A percentile compares a stretch with the other conserved stretches of the same genome.
These are phyloP conservation scores for Agrochola circellaris DNA, from an alignment of 2,888 invertebrate genomes.

Conservation along the genomic window DNA sequence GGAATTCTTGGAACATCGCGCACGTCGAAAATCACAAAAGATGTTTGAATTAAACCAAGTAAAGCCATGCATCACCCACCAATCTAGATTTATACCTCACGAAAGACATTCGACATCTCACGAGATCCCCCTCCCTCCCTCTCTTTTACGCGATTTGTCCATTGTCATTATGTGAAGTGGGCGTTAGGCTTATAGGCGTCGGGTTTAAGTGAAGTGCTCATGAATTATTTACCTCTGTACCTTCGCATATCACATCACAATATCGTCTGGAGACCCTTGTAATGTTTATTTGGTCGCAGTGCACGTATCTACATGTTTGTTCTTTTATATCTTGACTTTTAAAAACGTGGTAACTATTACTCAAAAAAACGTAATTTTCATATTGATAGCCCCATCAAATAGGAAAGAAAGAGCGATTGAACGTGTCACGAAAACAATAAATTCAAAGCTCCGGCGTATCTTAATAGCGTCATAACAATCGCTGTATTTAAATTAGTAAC, in stretches of 20 bases:
- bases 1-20: slow-evolving; percentile 66
- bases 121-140: slow-evolving; percentile 66
- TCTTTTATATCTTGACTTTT: slow-evolving; percentile 52
- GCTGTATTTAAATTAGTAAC: slow-evolving; percentile 59
- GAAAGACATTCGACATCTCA: slow-evolving; percentile 80
- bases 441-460: slow-evolving; percentile 42
- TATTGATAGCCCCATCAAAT: slow-evolving; percentile 11
- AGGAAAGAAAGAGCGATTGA: slow-evolving; percentile 8
- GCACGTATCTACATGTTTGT: slow-evolving; percentile 69
- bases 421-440: slow-evolving; percentile 51
- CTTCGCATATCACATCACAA: slow-evolving; percentile 76
- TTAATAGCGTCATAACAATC: slow-evolving; percentile 61
- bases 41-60: slow-evolving; percentile 68
- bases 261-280: slow-evolving; percentile 62
- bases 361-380: slow-evolving; percentile 17
- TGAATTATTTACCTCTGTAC: slow-evolving; percentile 84
- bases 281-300: slow-evolving; percentile 72
- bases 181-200: slow-evolving; percentile 70
- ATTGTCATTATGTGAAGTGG: slow-evolving; percentile 79
- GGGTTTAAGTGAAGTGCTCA: slow-evolving; percentile 82
- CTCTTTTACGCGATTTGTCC: slow-evolving; percentile 80
- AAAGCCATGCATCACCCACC: slow-evolving; percentile 68
- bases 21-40: slow-evolving; percentile 65
- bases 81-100: slow-evolving; percentile 80
- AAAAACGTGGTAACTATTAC: slow-evolving; percentile 18